A percentile compares a stretch with the other conserved stretches of the same genome.
These are phyloP conservation scores for Pemphigus obesinymphae DNA, from an alignment of 1,140 invertebrate genomes.

Conservation along the genomic window DNA sequence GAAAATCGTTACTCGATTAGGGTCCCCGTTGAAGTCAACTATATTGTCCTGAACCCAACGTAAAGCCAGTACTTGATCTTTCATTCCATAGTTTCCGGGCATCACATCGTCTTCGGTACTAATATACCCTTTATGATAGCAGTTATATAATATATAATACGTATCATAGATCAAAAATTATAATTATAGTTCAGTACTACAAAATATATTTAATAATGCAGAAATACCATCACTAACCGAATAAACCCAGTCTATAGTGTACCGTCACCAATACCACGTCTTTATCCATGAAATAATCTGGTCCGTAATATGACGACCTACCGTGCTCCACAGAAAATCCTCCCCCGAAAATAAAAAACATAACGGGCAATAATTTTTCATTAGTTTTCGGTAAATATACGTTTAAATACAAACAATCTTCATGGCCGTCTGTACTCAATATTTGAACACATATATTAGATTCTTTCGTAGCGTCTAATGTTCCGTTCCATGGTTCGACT, in stretches of 20 bases:
- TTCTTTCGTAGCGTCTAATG: constrained; percentile 52
- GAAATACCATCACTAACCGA: constrained; percentile 45
- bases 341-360: constrained; percentile 59
- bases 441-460: constrained; percentile 52
- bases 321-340: constrained; percentile 50
- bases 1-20: constrained; percentile 42
- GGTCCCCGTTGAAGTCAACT: constrained; percentile 43
- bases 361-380: constrained; percentile 49
- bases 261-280: constrained; percentile 53
- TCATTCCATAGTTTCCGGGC: constrained; percentile 45
- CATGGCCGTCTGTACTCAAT: constrained; percentile 50
- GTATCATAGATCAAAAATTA: too few species aligned
- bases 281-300: constrained; percentile 51
- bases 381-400: constrained; percentile 48
- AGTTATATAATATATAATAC: too few species aligned
- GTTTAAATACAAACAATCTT: constrained; percentile 65
- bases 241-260: constrained; percentile 53
- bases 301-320: constrained; percentile 44
- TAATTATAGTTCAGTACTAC: too few species aligned
- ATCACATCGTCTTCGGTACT: constrained; percentile 43
- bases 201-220: too few species aligned
- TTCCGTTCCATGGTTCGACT: constrained; percentile 52
- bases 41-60: constrained; percentile 45
- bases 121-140: constrained; percentile 47
- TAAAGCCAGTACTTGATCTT: constrained; percentile 44